Evolutionary conservation across 2,888 invertebrate genomes (phyloP), one percentile per base, ranked within the genome.

Genomic region (Xestoiulus laeticollis): DNA sequence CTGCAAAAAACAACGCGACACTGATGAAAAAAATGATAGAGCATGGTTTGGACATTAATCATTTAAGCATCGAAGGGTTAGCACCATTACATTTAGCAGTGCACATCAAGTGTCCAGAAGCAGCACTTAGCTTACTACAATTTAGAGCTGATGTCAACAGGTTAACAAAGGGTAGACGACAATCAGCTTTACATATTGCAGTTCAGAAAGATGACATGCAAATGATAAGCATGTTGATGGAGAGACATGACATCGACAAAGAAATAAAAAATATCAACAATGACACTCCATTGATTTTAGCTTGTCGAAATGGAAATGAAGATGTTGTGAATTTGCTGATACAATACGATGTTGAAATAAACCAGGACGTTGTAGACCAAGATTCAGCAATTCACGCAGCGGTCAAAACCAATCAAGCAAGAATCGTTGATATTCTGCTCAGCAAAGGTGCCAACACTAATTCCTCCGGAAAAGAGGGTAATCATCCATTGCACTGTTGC

Each of bases 351-450:
- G 85, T 38, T 16, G 4, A 32, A 33, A 19, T 85, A 38, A 43
- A 85, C 14, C 14, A n/a, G 14, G 82, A 32, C 16, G 14, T n/a
- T 82, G 32, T 3, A n/a, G 30, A 26, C 19, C 32, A 32, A 82
- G 30, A 82, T n/a, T 8, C 32, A 12, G 19, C 82, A n/a, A 32
- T 32, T 19, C 91, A 91, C n/a, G 14, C 26, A 82, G 82, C 26
- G 22, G 82, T 48, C 16, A 48, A 48, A 48, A 14, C 32, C 26
- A 30, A 85, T 43, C 43, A 85, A 22, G 19, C 30, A 32, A 3
- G 14, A 3, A 43, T 85, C 1, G 85, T 85, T n/a, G 85, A 43
- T 19, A 12, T 85, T 12, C 43, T 85, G 16, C n/a, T 85, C 6
- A 84, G 32, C 30, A 30, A 22, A 84, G 6, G 33, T 30, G 84